Evolutionary conservation across 1,140 invertebrate genomes (phyloP), one percentile per base, ranked within the genome.

Genomic region (Trissolcus basalis): DNA sequence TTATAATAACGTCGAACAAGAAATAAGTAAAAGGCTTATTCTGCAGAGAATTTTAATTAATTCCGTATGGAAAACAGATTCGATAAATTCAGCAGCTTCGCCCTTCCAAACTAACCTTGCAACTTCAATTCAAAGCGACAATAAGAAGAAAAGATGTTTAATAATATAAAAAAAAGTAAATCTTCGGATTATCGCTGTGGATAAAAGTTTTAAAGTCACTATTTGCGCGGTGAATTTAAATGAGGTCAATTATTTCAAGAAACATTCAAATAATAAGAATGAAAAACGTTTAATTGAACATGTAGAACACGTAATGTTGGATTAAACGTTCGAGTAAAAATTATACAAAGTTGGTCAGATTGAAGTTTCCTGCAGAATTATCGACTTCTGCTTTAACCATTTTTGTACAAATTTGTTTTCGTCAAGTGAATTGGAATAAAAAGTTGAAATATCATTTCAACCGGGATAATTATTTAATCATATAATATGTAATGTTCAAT

Each of bases 11-110:
- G 43, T 4, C 6, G 7, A 19, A 49, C 2, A 48, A 39, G 10
- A 15, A 59, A 45, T 4, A 41, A 41, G 41, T 50, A 39, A 7
- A 50, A 9, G 14, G 11, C 19, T 0, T 14, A 41, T 7, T 35
- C 41, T n/a, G 44, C 51, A 41, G 49, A 63, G 60, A 53, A 63
- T 61, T 47, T 63, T 54, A 63, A 63, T 63, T 63, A 41, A 54
- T 47, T 54, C 53, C 44, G n/a, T 53, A 63, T 63, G 60, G 10
- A 53, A 63, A 53, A 32, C 13, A 12, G 60, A 53, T 51, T 53
- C 43, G 53, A 45, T 63, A 44, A 53, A 45, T 63, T 53, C 33
- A 47, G 59, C 51, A 51, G 6, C 5, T 16, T 53, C 32, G 27
- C 50, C 49, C 53, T 63, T 54, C 49, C 16, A 35, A 54, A 54